Conservation (phyloP, 2,113 vertebrate species). For the Scomber scombrus region DNA sequence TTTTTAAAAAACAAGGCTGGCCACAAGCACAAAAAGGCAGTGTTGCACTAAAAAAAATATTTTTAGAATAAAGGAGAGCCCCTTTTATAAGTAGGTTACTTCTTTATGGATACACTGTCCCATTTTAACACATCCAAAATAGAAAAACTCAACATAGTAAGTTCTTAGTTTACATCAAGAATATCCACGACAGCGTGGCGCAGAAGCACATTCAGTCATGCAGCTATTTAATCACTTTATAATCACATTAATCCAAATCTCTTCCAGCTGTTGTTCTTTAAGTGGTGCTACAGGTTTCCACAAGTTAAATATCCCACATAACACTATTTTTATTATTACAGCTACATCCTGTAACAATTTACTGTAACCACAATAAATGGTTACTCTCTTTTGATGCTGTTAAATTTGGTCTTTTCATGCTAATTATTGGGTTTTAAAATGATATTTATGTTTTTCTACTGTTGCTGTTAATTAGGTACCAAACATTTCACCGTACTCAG, state of each 20-base stretch:
- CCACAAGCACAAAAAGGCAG: conserved; percentile 52
- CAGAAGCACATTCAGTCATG: no score
- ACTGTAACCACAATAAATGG: no score
- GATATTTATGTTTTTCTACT: not conserved
- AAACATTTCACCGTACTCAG: no score
- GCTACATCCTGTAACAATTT: no score
- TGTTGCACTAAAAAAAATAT: conserved; percentile 57
- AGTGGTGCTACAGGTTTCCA: no score
- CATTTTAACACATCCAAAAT: conserved; percentile 38
- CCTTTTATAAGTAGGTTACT: conserved; percentile 57
- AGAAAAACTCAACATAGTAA: not conserved
- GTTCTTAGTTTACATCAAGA: no score
- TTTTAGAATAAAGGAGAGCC: conserved; percentile 60
- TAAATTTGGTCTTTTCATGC: not conserved
- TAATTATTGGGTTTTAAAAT: not conserved
- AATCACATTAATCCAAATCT: not conserved
- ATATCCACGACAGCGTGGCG: no score
- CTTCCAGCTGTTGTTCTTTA: not conserved
- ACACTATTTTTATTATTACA: no score
- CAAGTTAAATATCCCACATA: no score
- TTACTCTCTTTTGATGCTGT: no score
- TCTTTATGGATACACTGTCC: conserved; percentile 31
- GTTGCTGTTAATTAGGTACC: not conserved
- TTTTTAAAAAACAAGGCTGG: conserved; percentile 14
- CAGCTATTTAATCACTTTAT: no score